Base-by-base conservation (phyloP, 2,113 vertebrate genomes). In the Chionis minor region DNA sequence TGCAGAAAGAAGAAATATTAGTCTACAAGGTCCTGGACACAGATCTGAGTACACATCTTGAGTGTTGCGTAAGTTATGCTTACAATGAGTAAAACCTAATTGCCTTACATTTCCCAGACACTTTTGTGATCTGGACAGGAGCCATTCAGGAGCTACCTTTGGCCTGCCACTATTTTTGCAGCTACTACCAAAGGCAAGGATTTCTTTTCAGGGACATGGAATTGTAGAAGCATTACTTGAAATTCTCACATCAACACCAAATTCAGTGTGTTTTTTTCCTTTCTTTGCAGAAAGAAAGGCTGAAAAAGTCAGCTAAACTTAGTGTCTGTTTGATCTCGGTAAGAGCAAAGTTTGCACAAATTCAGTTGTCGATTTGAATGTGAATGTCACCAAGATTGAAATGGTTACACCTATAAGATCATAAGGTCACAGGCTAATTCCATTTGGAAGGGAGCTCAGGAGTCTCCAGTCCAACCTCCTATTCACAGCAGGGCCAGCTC, bases 21-120 rank as follows among this genome's bases (percentile, higher is more conserved):
- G 4, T 63, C 32, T 65, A 0, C 12, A 14, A 20, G 5, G 9
- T 32, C 55, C 13, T 28, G 45, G 12, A 20, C 9, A 10, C 4
- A 40, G 27, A 45, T 55, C 16, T 32, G 8, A 84, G 8, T 24
- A 15, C 28, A 8, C 7, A 75, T 2, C 11, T 59, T 14, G 22
- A 21, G 4, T 15, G 11, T 18, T 90, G 38, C 38, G 9, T 38
- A 61, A 56, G 4, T 3, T 44, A 1, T 22, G 15, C 49, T 70
- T 47, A n/a, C 8, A n/a, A 17, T 44, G 18, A 54, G 3, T 4
- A 63, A 51, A 59, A 58, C 3, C 40, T 28, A 28, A 73, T 47
- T 73, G 19, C 10, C 10, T 44, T 22, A 35, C 30, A 7, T 9
- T 58, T 7, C 9, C 32, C 5, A 52, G 16, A 55, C 33, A 40